Base-by-base conservation (phyloP, 2,797 vertebrate species). In the Sebastolobus alascanus region DNA sequence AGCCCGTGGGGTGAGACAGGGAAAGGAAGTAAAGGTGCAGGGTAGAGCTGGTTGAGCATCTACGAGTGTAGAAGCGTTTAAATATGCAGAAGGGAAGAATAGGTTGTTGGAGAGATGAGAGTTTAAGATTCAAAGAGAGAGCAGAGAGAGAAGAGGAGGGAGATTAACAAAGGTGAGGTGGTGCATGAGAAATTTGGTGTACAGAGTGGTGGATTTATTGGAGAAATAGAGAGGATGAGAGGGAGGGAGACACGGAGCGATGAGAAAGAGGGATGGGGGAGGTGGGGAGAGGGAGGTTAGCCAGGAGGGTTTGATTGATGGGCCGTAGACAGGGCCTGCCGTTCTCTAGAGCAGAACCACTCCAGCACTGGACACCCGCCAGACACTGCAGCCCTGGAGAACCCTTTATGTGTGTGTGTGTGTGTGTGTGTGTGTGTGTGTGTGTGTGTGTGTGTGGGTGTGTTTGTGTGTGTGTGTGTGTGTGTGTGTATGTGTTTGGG, bases 341-440 rank as follows among this genome's bases (percentile, higher is more conserved):
- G 75, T 87, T 90, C 90, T 91, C 85, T 75, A 82, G 88, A 90
- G 89, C 87, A 88, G 92, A 92, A 91, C 88, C 84, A 91, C 91
- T 94, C 87, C 85, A 77, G 78, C 50, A 73, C 87, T 93, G 92
- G 91, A 94, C 85, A 80, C 75, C 77, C 35, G 83, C 88, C 87
- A 90, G 83, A 90, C 79, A 75, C 82, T 81, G 84, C 87, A 79
- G 84, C 85, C 90, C 85, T 50, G 73, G 90, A 90, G 84, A 89
- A 77, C 79, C 58, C 31, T 68, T 7, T 64, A 55, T 73, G 66
- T 56, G 18, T 64, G 50, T 59, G 14, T 75, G 18, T 33, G 38
- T n/a, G 59, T 72, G 76, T 33, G n/a, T 60, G 74, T 54, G 58
- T 50, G n/a, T n/a, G 63, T 65, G 40, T 59, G 64, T 38, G 16